Evolutionary conservation across 1,140 invertebrate genomes (phyloP).

Genomic region (Armadillidium nasatum): DNA sequence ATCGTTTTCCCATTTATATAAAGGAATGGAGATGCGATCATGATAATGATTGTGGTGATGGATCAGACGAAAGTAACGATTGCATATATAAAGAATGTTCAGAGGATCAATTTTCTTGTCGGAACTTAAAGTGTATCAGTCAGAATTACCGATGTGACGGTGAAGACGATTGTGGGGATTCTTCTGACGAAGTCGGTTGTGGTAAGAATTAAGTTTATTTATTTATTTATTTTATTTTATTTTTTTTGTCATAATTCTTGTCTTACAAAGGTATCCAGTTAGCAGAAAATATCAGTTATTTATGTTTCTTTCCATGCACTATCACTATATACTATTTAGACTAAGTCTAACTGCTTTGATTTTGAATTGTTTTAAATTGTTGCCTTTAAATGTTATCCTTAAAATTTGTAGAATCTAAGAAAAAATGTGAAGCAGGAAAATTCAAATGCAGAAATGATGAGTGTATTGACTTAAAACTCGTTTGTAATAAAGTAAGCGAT

Average conservation of each 20-base stretch:
- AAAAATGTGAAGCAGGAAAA: slow-evolving; percentile 68
- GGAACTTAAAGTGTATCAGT: slow-evolving; percentile 89
- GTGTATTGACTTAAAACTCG: slow-evolving; percentile 77
- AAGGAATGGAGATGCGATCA: slow-evolving; percentile 72
- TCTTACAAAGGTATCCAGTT: too few relatives aligned
- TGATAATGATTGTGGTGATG: slow-evolving; percentile 89
- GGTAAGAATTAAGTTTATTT: slow-evolving; percentile 48
- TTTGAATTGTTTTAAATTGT: background rate
- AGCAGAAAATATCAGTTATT: too few relatives aligned
- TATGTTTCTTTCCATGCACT: too few relatives aligned
- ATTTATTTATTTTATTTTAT: too few relatives aligned
- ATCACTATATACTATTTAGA: too few relatives aligned
- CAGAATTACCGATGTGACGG: slow-evolving; percentile 83
- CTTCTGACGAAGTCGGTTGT: slow-evolving; percentile 75
- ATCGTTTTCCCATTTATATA: background rate
- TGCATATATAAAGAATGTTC: slow-evolving; percentile 76
- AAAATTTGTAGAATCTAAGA: slow-evolving; percentile 56
- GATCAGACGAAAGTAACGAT: slow-evolving; percentile 84
- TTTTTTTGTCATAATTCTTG: too few relatives aligned
- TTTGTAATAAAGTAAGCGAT: slow-evolving; percentile 91
- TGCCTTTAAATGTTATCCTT: too few relatives aligned
- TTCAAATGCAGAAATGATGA: slow-evolving; percentile 66
- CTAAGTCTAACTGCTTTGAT: background rate
- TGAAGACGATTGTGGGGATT: slow-evolving; percentile 85
- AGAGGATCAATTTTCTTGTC: slow-evolving; percentile 74